Percentiles rank a stretch among this genome's conserved stretches.
These are phyloP conservation scores for Ammospiza nelsoni DNA, from an alignment of 2,113 vertebrate genomes.

Conservation along the genomic window DNA sequence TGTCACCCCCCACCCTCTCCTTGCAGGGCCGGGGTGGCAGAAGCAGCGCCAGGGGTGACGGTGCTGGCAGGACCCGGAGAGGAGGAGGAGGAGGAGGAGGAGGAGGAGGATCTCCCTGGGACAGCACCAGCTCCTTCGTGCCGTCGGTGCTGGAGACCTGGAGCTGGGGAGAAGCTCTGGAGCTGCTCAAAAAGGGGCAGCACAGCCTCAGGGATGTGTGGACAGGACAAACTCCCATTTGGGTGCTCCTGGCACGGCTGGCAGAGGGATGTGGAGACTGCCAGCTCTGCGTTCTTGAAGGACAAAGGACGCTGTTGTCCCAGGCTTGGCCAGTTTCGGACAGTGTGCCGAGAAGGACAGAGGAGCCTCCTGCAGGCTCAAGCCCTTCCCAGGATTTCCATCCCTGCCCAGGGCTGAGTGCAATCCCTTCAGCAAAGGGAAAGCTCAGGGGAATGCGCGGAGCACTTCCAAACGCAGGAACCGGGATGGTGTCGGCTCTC, in stretches of 20 bases:
- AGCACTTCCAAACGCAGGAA: not conserved
- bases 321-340: not conserved
- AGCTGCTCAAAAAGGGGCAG: not conserved
- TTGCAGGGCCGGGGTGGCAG: not conserved
- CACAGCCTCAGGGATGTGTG: not conserved
- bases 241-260: not conserved
- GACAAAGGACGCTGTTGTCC: rapidly evolving
- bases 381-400: not conserved
- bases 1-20: not conserved
- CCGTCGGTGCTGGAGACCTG: not conserved
- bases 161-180: not conserved
- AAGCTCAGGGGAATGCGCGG: not conserved
- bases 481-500: not conserved
- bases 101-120: not conserved
- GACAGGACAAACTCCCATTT: not conserved
- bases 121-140: not conserved
- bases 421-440: not conserved
- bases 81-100: not conserved
- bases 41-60: not conserved
- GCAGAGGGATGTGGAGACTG: not conserved
- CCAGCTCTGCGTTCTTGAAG: not conserved
- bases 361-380: not conserved
- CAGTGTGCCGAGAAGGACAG: not conserved
- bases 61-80: not conserved
- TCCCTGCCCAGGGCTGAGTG: not conserved